These are phyloP conservation scores for Lordiphosa mommai DNA, from an alignment of 1,140 invertebrate species.

Conservation along the genomic window DNA sequence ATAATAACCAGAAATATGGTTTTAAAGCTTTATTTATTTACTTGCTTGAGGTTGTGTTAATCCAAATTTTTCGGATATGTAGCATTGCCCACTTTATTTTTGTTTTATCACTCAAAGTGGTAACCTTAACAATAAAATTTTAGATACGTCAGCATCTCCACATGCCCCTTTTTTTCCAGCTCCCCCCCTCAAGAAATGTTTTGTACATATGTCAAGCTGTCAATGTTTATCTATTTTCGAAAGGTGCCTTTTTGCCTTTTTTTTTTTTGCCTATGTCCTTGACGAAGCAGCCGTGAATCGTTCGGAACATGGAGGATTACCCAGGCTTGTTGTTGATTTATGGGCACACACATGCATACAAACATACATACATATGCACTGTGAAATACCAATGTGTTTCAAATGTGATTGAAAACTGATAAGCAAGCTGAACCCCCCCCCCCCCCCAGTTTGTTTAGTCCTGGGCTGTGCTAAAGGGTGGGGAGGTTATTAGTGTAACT, in stretches of 20 bases:
- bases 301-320: slow-evolving; percentile 51
- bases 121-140: too few species aligned
- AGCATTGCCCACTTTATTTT: too few species aligned
- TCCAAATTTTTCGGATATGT: too few species aligned
- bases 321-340: slow-evolving; percentile 62
- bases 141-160: slow-evolving; percentile 5
- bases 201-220: slow-evolving; percentile 75
- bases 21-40: too few species aligned
- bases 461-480: neutral
- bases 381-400: slow-evolving; percentile 56
- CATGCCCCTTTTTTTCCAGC: slow-evolving; percentile 17
- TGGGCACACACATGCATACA: slow-evolving; percentile 35
- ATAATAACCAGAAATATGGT: too few species aligned
- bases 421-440: slow-evolving; percentile 26
- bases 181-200: slow-evolving; percentile 4
- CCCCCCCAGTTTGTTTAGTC: slow-evolving; percentile 23
- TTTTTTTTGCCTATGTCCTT: slow-evolving; percentile 7
- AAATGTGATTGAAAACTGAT: slow-evolving; percentile 77
- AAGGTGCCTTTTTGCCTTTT: slow-evolving; percentile 40
- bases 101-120: too few species aligned
- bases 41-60: too few species aligned
- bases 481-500: slow-evolving; percentile 67
- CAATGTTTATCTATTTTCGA: slow-evolving; percentile 67
- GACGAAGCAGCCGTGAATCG: slow-evolving; percentile 30
- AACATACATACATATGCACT: slow-evolving; percentile 5